Conservation (phyloP, 1,140 invertebrate genomes). For the Megalonaias nervosa region DNA sequence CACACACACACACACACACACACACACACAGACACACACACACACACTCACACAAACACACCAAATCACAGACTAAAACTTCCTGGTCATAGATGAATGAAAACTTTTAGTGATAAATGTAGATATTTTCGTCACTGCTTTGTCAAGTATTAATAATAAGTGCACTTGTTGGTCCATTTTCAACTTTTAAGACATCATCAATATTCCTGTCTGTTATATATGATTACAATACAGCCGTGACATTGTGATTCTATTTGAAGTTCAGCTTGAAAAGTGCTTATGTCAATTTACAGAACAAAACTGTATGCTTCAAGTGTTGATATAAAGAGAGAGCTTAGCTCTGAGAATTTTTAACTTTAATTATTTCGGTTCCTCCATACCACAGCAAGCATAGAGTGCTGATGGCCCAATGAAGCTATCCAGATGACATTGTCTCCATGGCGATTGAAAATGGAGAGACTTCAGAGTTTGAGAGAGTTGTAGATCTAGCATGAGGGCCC, state of each 20-base stretch:
- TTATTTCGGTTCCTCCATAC: constrained; percentile 82
- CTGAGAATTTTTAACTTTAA: constrained; percentile 5
- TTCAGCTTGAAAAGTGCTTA: neutral
- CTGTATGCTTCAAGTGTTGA: neutral
- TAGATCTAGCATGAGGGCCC: constrained; percentile 56
- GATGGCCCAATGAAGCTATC: constrained; percentile 86
- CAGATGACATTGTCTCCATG: constrained; percentile 63
- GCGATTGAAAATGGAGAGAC: constrained; percentile 45
- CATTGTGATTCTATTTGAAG: neutral
- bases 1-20: no score
- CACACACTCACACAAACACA: no score
- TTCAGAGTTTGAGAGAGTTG: constrained; percentile 61
- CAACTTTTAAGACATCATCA: no score
- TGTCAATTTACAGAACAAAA: neutral
- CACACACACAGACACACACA: no score
- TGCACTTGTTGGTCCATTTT: no score
- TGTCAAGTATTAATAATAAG: neutral
- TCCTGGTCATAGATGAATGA: neutral
- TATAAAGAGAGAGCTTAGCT: no score
- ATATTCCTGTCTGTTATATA: no score
- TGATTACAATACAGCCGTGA: neutral
- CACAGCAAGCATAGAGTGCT: constrained; percentile 84
- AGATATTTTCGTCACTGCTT: neutral
- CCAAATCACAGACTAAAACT: neutral
- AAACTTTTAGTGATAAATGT: neutral